These are phyloP conservation scores for Platysternon megacephalum DNA, from an alignment of 2,113 vertebrate genomes.

Conservation along the genomic window DNA sequence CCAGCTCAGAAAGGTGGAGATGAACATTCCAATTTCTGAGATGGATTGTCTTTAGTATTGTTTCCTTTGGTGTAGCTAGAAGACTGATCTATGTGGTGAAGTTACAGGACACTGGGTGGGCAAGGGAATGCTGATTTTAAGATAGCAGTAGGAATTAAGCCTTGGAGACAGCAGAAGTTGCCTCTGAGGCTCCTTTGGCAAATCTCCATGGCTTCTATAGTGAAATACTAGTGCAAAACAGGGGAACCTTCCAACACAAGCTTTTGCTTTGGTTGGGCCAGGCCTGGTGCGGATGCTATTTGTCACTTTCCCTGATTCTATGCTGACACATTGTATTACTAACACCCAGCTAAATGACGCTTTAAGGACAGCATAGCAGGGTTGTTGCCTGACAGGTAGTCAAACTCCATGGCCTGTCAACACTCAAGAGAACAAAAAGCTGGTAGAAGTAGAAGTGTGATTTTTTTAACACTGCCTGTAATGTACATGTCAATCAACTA, in stretches of 20 bases:
- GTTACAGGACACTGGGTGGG: neutral
- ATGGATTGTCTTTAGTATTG: neutral
- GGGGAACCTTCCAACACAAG: neutral
- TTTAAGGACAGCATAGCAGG: neutral
- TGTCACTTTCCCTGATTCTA: neutral
- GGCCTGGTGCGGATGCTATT: neutral
- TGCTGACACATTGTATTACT: neutral
- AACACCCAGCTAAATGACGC: neutral
- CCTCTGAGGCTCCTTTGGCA: neutral
- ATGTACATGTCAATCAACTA: neutral
- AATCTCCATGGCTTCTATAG: too few relatives aligned
- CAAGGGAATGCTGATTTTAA: neutral
- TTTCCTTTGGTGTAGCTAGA: neutral
- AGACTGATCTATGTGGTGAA: neutral
- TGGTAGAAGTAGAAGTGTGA: neutral
- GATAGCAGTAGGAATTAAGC: neutral
- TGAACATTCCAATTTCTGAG: neutral
- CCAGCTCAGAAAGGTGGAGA: neutral
- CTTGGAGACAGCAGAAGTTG: neutral
- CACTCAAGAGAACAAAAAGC: neutral
- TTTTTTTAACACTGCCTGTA: neutral
- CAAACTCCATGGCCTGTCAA: neutral
- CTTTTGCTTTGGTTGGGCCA: neutral
- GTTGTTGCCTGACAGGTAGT: too few relatives aligned
- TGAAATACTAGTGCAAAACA: fast-evolving